Evolutionary conservation across 2,888 invertebrate genomes (phyloP).

Genomic region (Hyppa rectilinea): DNA sequence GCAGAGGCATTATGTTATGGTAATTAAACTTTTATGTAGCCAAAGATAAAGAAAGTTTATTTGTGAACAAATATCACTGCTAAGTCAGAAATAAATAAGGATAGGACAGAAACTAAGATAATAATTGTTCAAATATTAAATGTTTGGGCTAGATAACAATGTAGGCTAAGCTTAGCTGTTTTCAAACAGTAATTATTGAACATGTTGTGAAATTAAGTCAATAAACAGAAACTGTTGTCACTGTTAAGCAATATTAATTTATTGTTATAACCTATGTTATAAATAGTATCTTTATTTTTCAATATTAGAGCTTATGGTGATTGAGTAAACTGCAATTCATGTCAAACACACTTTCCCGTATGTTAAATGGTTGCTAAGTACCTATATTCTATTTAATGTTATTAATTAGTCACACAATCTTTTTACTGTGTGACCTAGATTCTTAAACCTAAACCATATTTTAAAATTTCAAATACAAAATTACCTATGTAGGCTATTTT

Average conservation of each 20-base stretch:
- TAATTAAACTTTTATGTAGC: conserved; percentile 85
- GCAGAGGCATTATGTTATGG: conserved; percentile 99
- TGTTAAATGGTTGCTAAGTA: conserved; percentile 12
- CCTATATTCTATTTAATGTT: conserved; percentile 23
- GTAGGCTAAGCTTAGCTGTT: conserved; percentile 49
- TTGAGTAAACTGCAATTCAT: neutral
- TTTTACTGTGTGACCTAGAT: conserved; percentile 6
- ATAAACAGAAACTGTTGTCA: conserved; percentile 43
- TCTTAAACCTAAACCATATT: conserved; percentile 1
- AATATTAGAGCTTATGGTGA: neutral
- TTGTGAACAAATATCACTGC: conserved; percentile 68
- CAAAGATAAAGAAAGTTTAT: conserved; percentile 60
- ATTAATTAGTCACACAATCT: conserved; percentile 7
- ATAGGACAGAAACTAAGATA: conserved; percentile 67
- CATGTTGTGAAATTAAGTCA: conserved; percentile 51
- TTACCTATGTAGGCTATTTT: neutral
- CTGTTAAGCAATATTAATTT: conserved; percentile 21
- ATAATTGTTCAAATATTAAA: conserved; percentile 67
- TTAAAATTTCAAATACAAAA: neutral
- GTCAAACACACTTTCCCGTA: conserved; percentile 3
- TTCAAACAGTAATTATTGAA: conserved; percentile 44
- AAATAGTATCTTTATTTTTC: neutral
- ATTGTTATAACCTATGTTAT: conserved; percentile 8
- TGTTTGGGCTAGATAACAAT: conserved; percentile 66
- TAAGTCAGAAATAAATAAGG: conserved; percentile 64